These are phyloP conservation scores for Tenthredo distinguenda DNA, from an alignment of 2,888 invertebrate genomes.

Conservation along the genomic window DNA sequence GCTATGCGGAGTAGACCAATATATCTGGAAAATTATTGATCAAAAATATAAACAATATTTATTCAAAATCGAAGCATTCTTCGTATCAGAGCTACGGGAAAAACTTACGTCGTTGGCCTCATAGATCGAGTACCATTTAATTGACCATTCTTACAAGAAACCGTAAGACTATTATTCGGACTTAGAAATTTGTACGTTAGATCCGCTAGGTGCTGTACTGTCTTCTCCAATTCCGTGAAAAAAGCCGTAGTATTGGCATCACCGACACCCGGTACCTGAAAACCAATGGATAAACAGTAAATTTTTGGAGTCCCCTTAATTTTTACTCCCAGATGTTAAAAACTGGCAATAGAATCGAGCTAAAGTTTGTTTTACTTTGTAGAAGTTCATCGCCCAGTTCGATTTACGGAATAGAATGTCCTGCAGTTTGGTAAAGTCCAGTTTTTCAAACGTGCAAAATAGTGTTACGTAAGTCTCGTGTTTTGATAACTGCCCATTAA, in stretches of 20 bases:
- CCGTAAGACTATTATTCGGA: neutral
- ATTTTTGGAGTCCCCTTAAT: neutral
- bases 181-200: constrained; percentile 21
- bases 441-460: constrained; percentile 78
- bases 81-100: neutral
- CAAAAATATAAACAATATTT: neutral
- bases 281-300: neutral
- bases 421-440: constrained; percentile 77
- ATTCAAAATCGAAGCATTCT: neutral
- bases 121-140: neutral
- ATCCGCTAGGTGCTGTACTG: constrained; percentile 12
- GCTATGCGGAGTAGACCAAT: constrained; percentile 36
- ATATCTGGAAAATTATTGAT: constrained; percentile 18
- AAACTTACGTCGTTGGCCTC: constrained; percentile 39
- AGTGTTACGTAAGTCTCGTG: constrained; percentile 80
- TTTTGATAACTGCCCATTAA: constrained; percentile 81
- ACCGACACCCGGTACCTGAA: neutral
- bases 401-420: constrained; percentile 78
- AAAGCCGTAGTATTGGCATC: neutral
- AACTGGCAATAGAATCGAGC: neutral
- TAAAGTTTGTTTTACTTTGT: constrained; percentile 76
- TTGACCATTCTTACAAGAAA: neutral
- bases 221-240: constrained; percentile 2
- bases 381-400: constrained; percentile 82
- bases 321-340: neutral